Conservation (phyloP, 2,113 vertebrate genomes). For the Hymenochirus boettgeri region DNA sequence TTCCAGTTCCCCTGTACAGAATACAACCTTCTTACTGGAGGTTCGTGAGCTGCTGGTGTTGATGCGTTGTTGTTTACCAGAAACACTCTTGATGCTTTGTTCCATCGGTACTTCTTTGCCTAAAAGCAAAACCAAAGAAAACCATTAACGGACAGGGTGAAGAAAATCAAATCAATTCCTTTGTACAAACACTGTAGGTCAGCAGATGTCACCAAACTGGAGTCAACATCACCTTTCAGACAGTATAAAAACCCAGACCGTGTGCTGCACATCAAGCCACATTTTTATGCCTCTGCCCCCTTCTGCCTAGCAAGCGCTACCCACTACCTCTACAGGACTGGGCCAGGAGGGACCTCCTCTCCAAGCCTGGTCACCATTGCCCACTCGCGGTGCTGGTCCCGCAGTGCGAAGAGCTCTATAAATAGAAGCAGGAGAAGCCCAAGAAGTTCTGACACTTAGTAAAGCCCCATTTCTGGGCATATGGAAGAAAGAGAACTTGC, state of each 20-base stretch:
- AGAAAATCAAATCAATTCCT: slow-evolving; percentile 6
- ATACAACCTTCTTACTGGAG: no score
- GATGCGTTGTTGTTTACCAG: slow-evolving; percentile 98
- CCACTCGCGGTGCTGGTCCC: slow-evolving; percentile 42
- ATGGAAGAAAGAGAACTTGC: not conserved
- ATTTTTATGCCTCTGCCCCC: slow-evolving; percentile 24
- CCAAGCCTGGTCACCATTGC: slow-evolving; percentile 42
- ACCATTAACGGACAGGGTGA: not conserved
- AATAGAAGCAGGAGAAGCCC: slow-evolving; percentile 39
- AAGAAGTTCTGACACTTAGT: slow-evolving; percentile 29
- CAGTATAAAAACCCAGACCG: no score
- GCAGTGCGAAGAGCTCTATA: slow-evolving; percentile 28
- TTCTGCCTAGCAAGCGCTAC: slow-evolving; percentile 22
- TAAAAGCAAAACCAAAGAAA: slow-evolving; percentile 48
- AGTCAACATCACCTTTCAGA: not conserved
- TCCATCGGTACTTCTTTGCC: slow-evolving; percentile 99
- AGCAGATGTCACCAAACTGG: not conserved
- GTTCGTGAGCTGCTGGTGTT: slow-evolving; percentile 98
- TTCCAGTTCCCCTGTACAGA: no score
- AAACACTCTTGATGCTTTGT: slow-evolving; percentile 98
- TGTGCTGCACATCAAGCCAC: no score
- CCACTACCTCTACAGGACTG: slow-evolving; percentile 53
- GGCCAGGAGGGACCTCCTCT: slow-evolving; percentile 46
- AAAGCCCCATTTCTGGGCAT: not conserved
- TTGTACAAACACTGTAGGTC: not conserved